These are phyloP conservation scores for Clistopyga incitator DNA, from an alignment of 2,888 invertebrate species.

Conservation along the genomic window DNA sequence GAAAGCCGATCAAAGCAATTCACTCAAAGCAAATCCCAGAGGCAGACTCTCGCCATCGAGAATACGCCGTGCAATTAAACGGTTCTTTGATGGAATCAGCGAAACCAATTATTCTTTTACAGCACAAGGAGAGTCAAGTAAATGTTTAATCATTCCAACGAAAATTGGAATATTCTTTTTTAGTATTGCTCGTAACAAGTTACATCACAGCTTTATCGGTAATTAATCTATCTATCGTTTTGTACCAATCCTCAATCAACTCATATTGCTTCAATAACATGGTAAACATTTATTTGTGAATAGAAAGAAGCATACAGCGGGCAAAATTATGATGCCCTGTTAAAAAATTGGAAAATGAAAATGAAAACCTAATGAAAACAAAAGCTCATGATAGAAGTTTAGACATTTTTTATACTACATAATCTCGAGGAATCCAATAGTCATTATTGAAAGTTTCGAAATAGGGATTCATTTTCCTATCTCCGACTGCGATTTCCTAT, in stretches of 20 bases:
- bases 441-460: background rate
- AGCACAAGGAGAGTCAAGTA: background rate
- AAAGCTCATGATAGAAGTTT: background rate
- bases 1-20: slow-evolving; percentile 16
- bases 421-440: background rate
- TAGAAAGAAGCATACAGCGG: background rate
- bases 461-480: background rate
- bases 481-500: background rate
- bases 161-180: background rate
- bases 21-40: slow-evolving; percentile 25
- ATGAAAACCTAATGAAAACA: background rate
- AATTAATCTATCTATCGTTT: background rate
- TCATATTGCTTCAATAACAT: background rate
- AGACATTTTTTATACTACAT: background rate
- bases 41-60: background rate
- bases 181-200: background rate
- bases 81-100: slow-evolving; percentile 17
- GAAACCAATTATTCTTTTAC: slow-evolving; percentile 16
- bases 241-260: background rate
- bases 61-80: slow-evolving; percentile 14
- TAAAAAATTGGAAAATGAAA: background rate
- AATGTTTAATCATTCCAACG: background rate
- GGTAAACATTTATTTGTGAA: background rate
- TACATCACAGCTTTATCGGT: background rate
- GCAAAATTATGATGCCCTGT: background rate